Conservation (phyloP, 2,888 invertebrate species). For the Campoletis raptor region DNA sequence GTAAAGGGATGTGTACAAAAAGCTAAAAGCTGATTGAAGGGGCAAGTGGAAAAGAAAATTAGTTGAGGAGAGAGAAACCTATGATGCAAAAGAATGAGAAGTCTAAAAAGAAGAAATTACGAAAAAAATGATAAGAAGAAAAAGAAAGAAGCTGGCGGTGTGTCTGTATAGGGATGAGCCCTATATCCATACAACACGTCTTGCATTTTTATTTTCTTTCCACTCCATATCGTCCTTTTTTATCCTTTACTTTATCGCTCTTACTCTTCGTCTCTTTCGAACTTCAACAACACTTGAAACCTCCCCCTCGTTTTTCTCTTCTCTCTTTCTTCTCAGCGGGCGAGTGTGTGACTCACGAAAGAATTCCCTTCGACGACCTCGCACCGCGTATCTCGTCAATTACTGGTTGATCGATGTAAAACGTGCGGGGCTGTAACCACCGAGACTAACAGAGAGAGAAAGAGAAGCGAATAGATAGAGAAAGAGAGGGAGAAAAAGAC, state of each 20-base stretch:
- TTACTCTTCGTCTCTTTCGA: slow-evolving; percentile 24
- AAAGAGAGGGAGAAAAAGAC: slow-evolving; percentile 20
- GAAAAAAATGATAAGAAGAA: slow-evolving; percentile 28
- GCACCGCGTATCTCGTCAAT: slow-evolving; percentile 69
- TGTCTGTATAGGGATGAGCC: slow-evolving; percentile 58
- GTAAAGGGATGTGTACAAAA: slow-evolving; percentile 25
- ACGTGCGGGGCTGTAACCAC: slow-evolving; percentile 66
- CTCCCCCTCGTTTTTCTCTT: slow-evolving; percentile 12
- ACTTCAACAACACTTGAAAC: slow-evolving; percentile 56
- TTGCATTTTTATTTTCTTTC: slow-evolving; percentile 36
- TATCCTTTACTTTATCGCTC: slow-evolving; percentile 41
- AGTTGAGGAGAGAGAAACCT: slow-evolving; percentile 3
- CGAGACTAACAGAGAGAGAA: slow-evolving; percentile 38
- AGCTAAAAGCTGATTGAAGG: slow-evolving; percentile 39
- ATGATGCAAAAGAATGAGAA: slow-evolving; percentile 32
- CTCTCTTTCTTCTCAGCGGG: slow-evolving; percentile 2
- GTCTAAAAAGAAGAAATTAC: slow-evolving; percentile 27
- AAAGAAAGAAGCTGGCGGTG: slow-evolving; percentile 47
- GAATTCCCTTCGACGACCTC: slow-evolving; percentile 69
- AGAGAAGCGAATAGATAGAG: background rate
- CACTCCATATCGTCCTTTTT: slow-evolving; percentile 57
- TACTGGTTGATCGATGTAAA: slow-evolving; percentile 70
- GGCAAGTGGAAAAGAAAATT: slow-evolving; percentile 14
- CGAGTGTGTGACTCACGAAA: slow-evolving; percentile 67
- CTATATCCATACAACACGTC: slow-evolving; percentile 44